Conservation (phyloP, 2,113 vertebrate genomes). For the Scopus umbretta region DNA sequence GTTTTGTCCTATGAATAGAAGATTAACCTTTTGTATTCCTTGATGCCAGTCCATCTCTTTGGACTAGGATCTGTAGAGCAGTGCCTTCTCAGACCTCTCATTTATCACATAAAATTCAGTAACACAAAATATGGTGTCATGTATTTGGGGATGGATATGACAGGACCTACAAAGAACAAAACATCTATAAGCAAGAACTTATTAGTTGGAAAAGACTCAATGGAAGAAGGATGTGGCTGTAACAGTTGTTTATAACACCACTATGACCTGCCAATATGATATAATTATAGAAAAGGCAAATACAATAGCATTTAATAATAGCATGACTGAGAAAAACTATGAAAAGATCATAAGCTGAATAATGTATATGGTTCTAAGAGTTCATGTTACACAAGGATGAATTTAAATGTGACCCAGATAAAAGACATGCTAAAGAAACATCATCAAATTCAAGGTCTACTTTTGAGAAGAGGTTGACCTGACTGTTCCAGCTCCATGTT, state of each 20-base stretch:
- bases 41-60: neutral
- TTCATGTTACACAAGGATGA: neutral
- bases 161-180: neutral
- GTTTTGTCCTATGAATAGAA: neutral
- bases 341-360: neutral
- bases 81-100: neutral
- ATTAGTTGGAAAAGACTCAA: neutral
- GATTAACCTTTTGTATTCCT: neutral
- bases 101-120: neutral
- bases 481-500: neutral
- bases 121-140: neutral
- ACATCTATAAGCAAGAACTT: neutral
- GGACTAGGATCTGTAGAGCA: neutral
- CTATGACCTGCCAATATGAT: neutral
- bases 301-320: neutral
- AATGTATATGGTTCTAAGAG: neutral
- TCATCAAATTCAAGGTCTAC: neutral
- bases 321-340: neutral
- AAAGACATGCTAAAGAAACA: neutral
- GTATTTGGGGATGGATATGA: neutral
- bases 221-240: neutral
- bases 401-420: neutral
- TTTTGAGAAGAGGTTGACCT: neutral
- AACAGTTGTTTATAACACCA: neutral
- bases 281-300: neutral